Base-by-base conservation (phyloP, 2,797 vertebrate species). In the Peromyscus attwateri region DNA sequence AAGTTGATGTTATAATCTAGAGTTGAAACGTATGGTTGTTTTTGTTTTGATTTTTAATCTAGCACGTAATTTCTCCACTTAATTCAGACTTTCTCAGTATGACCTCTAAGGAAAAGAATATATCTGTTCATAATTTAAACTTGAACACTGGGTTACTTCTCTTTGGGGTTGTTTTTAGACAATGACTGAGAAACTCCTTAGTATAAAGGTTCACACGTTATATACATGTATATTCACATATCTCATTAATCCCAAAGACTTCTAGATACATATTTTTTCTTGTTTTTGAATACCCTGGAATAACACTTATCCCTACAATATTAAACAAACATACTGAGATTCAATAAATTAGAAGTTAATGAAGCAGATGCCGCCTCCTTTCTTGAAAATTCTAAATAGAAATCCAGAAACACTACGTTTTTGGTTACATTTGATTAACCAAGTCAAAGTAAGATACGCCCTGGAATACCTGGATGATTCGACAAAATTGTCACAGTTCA, bases 311-410 rank as follows among this genome's bases (percentile, higher is more conserved):
- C 95, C 43, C 40, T 96, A 95, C 88, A n/a, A 52, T 64, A 81
- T 73, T 88, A 73, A 84, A 95, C 3, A 95, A 91, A 92, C 4
- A 2, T 85, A 29, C 49, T 94, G 19, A 93, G 52, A 49, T 27
- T 89, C 52, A 97, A 14, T 91, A 91, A 87, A 91, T 95, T 25
- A 95, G 60, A 96, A 93, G 0, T 75, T 87, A 34, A 81, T 55
- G 91, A 84, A 70, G 49, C 46, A 40, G 82, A 0, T 29, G 46
- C 84, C 29, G 84, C 11, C 70, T 88, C 90, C 77, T 92, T 31
- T 71, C 60, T 94, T 75, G 29, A 93, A 95, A 97, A 96, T 84
- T 64, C n/a, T 94, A 90, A 80, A 8, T 83, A 70, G n/a, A 76
- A 88, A 94, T 57, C 66, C 34, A 82, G 34, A 94, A 91, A 82